Evolutionary conservation across 2,113 vertebrate species (phyloP).

Genomic region (Zapus hudsonius): DNA sequence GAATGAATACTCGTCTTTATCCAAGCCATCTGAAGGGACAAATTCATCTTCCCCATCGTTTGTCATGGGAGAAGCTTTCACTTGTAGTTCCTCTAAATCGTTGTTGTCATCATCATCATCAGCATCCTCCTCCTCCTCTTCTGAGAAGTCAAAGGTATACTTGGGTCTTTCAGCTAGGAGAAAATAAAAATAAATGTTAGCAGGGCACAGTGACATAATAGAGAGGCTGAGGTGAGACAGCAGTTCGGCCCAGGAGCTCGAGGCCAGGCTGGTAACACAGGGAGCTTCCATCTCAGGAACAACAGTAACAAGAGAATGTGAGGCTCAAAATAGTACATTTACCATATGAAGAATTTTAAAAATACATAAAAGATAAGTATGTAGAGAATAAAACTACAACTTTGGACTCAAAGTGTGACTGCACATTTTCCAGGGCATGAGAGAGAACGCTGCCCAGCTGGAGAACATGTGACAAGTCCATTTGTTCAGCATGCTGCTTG

Average conservation of each 20-base stretch:
- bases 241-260: background rate
- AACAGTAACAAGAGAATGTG: background rate
- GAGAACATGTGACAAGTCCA: background rate
- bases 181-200: conserved; percentile 34
- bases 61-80: conserved; percentile 88
- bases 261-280: background rate
- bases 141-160: conserved; percentile 98
- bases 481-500: background rate
- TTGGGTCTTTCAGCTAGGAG: conserved; percentile 94
- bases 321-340: conserved; percentile 43
- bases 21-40: conserved; percentile 85
- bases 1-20: conserved; percentile 91
- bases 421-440: background rate
- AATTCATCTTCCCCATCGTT: conserved; percentile 92
- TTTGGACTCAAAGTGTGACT: background rate
- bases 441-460: background rate
- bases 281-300: background rate
- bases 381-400: conserved; percentile 10
- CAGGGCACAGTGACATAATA: background rate
- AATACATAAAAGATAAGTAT: background rate
- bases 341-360: conserved; percentile 8
- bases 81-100: conserved; percentile 89
- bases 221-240: background rate
- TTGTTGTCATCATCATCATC: conserved; percentile 89
- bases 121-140: conserved; percentile 94